Evolutionary conservation across 2,113 vertebrate species (phyloP).

Genomic region (Acrocephalus kingi): DNA sequence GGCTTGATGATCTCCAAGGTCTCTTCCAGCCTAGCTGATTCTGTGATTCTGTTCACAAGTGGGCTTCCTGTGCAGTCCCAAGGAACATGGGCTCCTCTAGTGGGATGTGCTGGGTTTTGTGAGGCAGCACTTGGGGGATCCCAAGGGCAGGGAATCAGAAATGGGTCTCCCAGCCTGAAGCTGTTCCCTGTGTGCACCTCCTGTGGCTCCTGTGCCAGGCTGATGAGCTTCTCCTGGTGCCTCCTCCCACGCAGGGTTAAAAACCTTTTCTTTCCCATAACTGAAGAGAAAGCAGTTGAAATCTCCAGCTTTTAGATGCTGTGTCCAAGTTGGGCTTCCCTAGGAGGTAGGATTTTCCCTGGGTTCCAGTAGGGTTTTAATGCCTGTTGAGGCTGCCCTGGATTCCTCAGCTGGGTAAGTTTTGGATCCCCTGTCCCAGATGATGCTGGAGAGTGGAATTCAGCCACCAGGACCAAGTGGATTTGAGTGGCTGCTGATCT

Average conservation of each 20-base stretch:
- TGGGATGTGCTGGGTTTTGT: not conserved
- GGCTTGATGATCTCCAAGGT: not conserved
- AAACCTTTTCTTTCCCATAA: not conserved
- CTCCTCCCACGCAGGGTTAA: not conserved
- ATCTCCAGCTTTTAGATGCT: not conserved
- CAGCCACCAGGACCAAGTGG: rapidly evolving
- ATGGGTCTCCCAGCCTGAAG: not conserved
- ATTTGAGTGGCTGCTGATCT: not conserved
- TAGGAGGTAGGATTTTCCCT: not conserved
- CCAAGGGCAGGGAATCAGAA: not conserved
- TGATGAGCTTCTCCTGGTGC: not conserved
- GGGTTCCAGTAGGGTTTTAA: not conserved
- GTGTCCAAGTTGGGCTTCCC: not conserved
- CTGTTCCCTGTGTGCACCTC: not conserved
- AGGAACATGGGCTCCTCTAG: not conserved
- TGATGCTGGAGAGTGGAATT: not conserved
- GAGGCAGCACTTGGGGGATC: not conserved
- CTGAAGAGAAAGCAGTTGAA: not conserved
- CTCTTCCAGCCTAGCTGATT: not conserved
- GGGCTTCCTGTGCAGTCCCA: not conserved
- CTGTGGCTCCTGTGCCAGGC: not conserved
- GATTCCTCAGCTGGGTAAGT: not conserved
- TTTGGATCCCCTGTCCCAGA: not conserved
- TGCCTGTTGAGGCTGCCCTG: not conserved
- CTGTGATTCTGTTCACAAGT: not conserved